Base-by-base conservation (phyloP, 2,888 invertebrate species). In the Elaeidobius kamerunicus region DNA sequence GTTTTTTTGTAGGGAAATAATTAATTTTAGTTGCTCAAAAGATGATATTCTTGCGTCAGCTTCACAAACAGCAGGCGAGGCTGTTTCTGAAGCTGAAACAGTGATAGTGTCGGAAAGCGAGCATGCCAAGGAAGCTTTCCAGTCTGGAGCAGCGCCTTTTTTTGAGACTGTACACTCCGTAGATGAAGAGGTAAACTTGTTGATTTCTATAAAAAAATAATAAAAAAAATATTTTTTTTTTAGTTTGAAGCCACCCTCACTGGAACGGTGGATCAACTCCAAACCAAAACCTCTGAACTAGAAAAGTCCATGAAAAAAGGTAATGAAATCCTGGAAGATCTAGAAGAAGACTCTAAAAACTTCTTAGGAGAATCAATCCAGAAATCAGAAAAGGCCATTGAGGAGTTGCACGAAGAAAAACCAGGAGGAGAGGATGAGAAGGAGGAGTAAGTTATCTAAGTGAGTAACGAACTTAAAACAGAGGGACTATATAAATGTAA, bases 71-170 rank as follows among this genome's bases (percentile, higher is more conserved):
- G 65, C 53, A 3, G 60, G 62, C 9, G 71, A 71, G 58, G 69
- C 66, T 11, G 65, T 70, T 9, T 71, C 71, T 2, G 69, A 71
- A 57, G 67, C 71, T 11, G 71, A 71, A 58, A 72, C 70, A 1
- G 66, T 70, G 1, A 40, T 70, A 35, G 64, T 64, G 5, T 68
- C 69, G 2, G 70, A 71, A 64, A 61, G 63, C 1, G 70, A 67
- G 36, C 61, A 62, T 41, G 59, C 61, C 6, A 63, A 45, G 15
- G 55, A 59, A 16, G 58, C 55, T 6, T 56, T 60, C 17, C 49
- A 52, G 15, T 49, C 54, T 15, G 51, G 52, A 14, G 47, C 42
- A n/a, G 40, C 61, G 2, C 59, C 61, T 1, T 55, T 61, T 9
- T 63, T 64, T 38, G 61, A 64, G 23, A 61, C 61, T 1, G 58